phyloP scores from a whole-genome alignment of 2,888 invertebrate species.

The Thecocarcelia acutangulata region DNA sequence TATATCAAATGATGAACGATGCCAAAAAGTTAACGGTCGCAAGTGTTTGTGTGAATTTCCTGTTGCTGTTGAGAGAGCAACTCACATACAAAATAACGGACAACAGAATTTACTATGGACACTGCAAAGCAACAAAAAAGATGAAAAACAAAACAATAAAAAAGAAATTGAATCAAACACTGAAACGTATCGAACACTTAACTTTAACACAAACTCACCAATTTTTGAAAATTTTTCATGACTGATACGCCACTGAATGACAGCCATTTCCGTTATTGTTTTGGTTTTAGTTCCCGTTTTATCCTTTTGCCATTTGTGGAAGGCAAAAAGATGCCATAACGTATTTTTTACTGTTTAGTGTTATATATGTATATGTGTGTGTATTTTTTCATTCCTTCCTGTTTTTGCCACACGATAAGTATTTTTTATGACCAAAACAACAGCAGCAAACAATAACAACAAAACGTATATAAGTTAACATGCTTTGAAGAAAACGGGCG shows the following conservation, averaged over 20 bases:
- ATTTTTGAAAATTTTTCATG: conserved; percentile 6
- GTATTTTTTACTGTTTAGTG: conserved; percentile 40
- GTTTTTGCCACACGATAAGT: conserved; percentile 62
- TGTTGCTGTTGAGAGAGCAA: conserved; percentile 60
- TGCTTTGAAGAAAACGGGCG: conserved; percentile 23
- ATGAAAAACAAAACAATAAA: conserved; percentile 2
- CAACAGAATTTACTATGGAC: conserved; percentile 27
- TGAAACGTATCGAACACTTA: conserved; percentile 39
- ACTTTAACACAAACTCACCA: conserved; percentile 38
- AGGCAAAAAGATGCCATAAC: conserved; percentile 45
- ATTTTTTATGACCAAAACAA: conserved; percentile 60
- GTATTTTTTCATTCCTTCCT: conserved; percentile 40
- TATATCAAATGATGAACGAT: conserved; percentile 52
- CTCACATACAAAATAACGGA: conserved; percentile 1
- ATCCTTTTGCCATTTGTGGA: conserved; percentile 14
- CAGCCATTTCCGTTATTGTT: conserved; percentile 61
- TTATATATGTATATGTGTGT: not conserved
- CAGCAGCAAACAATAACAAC: conserved; percentile 16
- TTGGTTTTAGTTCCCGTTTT: conserved; percentile 44
- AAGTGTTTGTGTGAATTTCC: conserved; percentile 64
- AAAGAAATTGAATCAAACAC: conserved; percentile 6
- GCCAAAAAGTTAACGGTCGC: conserved; percentile 61
- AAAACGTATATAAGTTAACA: not conserved
- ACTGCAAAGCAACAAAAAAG: conserved; percentile 21
- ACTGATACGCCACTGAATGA: conserved; percentile 61